phyloP scores from a whole-genome alignment of 2,797 vertebrate species.

The Phylloscopus collybita region DNA sequence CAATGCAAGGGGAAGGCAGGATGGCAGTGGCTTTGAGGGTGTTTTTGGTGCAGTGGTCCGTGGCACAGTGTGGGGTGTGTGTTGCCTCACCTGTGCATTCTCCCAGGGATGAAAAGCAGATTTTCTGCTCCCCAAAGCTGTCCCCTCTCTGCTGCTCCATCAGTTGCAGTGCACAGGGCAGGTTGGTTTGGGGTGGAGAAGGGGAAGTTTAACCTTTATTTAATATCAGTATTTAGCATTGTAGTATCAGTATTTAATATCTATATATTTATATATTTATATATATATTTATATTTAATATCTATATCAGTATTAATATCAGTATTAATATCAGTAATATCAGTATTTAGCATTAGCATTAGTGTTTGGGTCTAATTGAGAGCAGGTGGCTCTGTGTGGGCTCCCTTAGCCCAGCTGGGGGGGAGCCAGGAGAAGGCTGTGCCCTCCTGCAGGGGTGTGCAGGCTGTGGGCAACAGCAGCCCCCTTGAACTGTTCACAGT shows the following conservation, averaged over 20 bases:
- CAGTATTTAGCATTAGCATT: too few species aligned
- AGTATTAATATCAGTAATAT: not conserved
- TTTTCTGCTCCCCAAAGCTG: not conserved
- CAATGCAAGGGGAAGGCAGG: not conserved
- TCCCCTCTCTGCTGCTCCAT: not conserved
- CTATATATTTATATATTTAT: too few species aligned
- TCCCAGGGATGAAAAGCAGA: not conserved
- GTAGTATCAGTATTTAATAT: too few species aligned
- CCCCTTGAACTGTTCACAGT: conserved; percentile 56
- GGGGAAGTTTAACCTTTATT: not conserved
- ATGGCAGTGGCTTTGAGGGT: not conserved
- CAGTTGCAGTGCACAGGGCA: not conserved
- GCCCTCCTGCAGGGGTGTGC: fast-evolving
- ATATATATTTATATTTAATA: too few species aligned
- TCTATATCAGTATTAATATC: too few species aligned
- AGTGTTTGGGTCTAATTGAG: not conserved
- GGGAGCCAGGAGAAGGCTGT: not conserved
- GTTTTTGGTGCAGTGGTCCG: fast-evolving
- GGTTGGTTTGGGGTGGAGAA: not conserved
- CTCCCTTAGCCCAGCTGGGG: not conserved
- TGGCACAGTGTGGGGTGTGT: not conserved
- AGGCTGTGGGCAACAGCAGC: conserved; percentile 27
- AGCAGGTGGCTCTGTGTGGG: fast-evolving
- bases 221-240: not conserved
- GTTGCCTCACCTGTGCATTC: not conserved